Conservation (phyloP, 2,797 vertebrate genomes). For the Telmatherina bonti region DNA sequence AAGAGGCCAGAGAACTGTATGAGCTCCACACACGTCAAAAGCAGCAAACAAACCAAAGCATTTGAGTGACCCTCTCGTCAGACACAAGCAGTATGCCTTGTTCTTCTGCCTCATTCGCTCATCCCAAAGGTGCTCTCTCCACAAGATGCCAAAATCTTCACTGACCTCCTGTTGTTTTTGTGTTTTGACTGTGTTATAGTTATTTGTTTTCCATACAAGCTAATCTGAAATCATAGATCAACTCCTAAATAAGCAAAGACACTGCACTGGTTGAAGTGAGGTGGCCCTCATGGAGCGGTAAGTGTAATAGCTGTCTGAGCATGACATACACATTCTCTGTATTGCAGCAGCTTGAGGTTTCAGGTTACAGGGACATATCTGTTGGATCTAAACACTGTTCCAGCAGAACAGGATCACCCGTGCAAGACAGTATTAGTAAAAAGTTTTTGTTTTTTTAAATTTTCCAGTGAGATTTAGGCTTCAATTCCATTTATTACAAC, state of each 20-base stretch:
- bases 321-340: slow-evolving; percentile 22
- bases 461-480: background rate
- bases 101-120: background rate
- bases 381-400: slow-evolving; percentile 11
- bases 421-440: background rate
- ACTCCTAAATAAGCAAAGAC: background rate
- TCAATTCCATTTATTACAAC: background rate
- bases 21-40: slow-evolving; percentile 76
- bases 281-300: background rate
- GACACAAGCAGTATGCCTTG: slow-evolving; percentile 10
- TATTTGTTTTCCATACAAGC: background rate
- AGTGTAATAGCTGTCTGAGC: background rate
- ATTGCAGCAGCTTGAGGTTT: slow-evolving; percentile 5
- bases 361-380: slow-evolving; percentile 8
- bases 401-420: background rate
- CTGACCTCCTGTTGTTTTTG: background rate
- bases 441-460: background rate
- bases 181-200: slow-evolving; percentile 27
- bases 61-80: slow-evolving; percentile 30
- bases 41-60: slow-evolving; percentile 42
- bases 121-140: background rate
- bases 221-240: background rate
- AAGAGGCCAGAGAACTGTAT: slow-evolving; percentile 68
- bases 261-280: background rate
- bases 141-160: slow-evolving; percentile 3